Conservation (phyloP, 2,113 vertebrate genomes). For the Dipodomys ordii region DNA sequence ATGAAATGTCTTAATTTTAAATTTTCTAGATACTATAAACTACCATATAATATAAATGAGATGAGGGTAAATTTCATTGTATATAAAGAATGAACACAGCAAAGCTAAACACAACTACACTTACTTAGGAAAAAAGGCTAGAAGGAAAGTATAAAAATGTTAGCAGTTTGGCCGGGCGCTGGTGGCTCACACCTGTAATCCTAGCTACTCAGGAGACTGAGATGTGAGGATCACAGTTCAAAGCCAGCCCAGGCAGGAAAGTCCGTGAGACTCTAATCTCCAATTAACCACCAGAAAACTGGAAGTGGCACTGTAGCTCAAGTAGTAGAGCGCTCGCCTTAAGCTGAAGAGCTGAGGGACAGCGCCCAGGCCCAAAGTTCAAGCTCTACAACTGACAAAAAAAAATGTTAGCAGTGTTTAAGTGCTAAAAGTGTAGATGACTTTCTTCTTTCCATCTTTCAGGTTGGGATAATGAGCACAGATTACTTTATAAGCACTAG, state of each 20-base stretch:
- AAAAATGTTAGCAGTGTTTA: not conserved
- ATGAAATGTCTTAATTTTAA: not conserved
- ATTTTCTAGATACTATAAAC: not conserved
- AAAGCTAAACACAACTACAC: slow-evolving; percentile 1
- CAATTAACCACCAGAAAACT: too few species aligned
- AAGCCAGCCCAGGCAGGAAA: too few species aligned
- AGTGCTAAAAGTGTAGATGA: not conserved
- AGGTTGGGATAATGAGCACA: not conserved
- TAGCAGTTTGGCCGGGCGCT: not conserved
- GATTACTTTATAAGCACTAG: slow-evolving; percentile 33
- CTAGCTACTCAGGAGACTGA: too few species aligned
- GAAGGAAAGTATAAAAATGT: not conserved
- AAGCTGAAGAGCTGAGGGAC: too few species aligned
- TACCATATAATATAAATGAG: not conserved
- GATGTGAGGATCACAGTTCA: too few species aligned
- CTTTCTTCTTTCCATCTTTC: not conserved
- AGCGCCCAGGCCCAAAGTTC: too few species aligned
- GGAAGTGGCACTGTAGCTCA: too few species aligned
- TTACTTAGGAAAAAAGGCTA: not conserved
- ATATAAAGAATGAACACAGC: not conserved
- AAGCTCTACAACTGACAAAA: too few species aligned
- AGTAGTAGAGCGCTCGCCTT: too few species aligned
- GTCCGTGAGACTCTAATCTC: too few species aligned
- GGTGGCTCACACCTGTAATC: too few species aligned
- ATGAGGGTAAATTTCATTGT: not conserved